Percentiles rank a stretch among this genome's conserved stretches.
phyloP scores from a whole-genome alignment of 2,888 invertebrate species.

The Cephus rjabovi region DNA sequence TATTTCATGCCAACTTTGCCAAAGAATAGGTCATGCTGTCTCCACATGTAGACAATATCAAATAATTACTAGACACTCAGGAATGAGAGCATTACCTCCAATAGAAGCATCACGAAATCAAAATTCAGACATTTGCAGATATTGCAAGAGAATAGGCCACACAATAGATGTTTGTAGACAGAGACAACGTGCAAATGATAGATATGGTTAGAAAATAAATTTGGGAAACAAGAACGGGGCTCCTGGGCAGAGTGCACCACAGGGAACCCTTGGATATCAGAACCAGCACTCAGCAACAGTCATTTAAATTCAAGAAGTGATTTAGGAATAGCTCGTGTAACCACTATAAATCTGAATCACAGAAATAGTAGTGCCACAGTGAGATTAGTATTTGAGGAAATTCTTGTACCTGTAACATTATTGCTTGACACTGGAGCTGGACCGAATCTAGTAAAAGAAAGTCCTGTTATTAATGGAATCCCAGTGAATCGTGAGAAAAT shows the following conservation, averaged over 20 bases:
- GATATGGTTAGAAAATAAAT: no score
- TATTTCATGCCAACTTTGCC: constrained; percentile 3
- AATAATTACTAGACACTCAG: background rate
- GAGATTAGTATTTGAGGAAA: background rate
- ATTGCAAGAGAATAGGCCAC: constrained; percentile 8
- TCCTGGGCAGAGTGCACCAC: background rate
- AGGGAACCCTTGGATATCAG: background rate
- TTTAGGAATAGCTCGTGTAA: background rate
- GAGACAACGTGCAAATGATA: background rate
- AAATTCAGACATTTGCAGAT: background rate
- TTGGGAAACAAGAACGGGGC: constrained; percentile 1
- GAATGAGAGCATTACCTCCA: no score
- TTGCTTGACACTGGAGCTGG: constrained; percentile 1
- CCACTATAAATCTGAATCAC: background rate
- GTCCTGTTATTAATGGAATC: background rate
- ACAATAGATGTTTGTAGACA: constrained; percentile 7
- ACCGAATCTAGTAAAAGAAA: constrained; percentile 5
- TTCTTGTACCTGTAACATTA: background rate
- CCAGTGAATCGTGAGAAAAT: background rate
- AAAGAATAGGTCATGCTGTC: constrained; percentile 9
- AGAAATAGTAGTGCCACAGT: background rate
- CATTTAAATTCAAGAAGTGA: background rate
- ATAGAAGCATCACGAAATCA: background rate
- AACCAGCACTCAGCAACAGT: background rate
- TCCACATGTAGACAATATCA: background rate